Base-by-base conservation (phyloP, 2,113 vertebrate species). In the Hylia prasina region DNA sequence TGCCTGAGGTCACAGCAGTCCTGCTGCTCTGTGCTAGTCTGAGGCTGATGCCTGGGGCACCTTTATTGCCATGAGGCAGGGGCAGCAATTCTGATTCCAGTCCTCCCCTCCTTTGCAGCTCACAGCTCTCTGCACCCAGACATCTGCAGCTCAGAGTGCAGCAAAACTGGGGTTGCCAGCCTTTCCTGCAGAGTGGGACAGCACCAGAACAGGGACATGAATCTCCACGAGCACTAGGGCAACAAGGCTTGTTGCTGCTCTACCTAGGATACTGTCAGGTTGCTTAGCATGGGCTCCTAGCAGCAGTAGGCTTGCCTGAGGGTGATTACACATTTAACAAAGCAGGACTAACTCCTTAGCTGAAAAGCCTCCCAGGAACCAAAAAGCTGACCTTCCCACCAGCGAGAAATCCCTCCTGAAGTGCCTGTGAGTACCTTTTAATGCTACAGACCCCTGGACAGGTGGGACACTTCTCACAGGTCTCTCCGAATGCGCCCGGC, bases 401-500 rank as follows among this genome's bases (percentile, higher is more conserved):
- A 69, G 40, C 0, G 0, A 70, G 47, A 53, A 60, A 10, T 16
- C 85, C 69, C 65, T 76, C 18, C 35, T 6, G 28, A 72, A 6
- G 3, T 6, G n/a, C 13, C n/a, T 0, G 0, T 11, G 53, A 7
- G 60, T 98, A 99, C 99, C 99, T 99, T 96, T 99, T 99, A 27
- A 98, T 99, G 82, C 98, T 99, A 39, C 99, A 99, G 89, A 99
- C 98, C 2, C 99, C 99, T 0, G 99, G 99, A 95, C 99, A 99
- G 94, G 99, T 99, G 51, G 99, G 99, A 77, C 99, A 99, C 87
- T 99, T 99, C 83, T 99, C 99, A 24, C 99, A 99, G 0, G 97
- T 99, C 57, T 99, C 98, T 23, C 99, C 99, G 6, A 99, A 99
- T 12, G 99, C 99, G 10, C 99, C 99, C 0, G 99, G 99, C 96